Percentiles rank a stretch among this genome's conserved stretches.
Evolutionary conservation across 92 coral and sea anemone species (phyloP).

Genomic region (Zoanthus solanderi): DNA sequence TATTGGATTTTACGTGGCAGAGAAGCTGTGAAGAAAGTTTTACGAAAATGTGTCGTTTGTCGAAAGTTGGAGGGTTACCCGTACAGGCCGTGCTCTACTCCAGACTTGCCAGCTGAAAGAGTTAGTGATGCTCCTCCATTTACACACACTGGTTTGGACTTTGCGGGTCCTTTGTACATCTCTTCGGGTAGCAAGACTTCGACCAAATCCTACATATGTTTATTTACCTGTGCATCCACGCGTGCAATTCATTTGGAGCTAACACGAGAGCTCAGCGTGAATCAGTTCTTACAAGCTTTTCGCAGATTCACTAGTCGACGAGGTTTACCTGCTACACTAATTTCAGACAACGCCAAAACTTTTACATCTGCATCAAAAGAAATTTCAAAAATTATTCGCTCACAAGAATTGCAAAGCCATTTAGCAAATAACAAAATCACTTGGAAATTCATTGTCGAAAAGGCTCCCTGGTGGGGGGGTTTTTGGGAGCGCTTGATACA

Average conservation of each 20-base stretch:
- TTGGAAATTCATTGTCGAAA: constrained; percentile 53
- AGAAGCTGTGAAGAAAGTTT: constrained; percentile 61
- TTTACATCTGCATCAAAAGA: background rate
- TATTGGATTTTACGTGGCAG: constrained; percentile 72
- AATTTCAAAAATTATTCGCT: background rate
- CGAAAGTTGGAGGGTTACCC: constrained; percentile 6
- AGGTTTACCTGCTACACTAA: constrained; percentile 52
- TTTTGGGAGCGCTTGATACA: constrained; percentile 45
- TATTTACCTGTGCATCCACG: constrained; percentile 53
- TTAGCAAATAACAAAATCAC: constrained; percentile 49
- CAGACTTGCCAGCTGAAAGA: constrained; percentile 36
- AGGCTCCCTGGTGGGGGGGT: constrained; percentile 51
- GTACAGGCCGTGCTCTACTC: constrained; percentile 6
- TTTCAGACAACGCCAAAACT: too few species aligned
- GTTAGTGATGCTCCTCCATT: constrained; percentile 53
- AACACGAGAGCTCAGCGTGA: constrained; percentile 10
- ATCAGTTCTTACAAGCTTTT: constrained; percentile 45
- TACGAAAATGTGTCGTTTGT: constrained; percentile 53
- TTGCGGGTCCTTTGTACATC: constrained; percentile 50
- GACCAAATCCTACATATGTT: background rate
- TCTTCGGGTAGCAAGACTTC: background rate
- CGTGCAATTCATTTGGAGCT: constrained; percentile 60
- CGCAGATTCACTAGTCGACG: constrained; percentile 49
- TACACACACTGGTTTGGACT: constrained; percentile 54
- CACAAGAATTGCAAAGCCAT: background rate